Evolutionary conservation across 1,140 invertebrate genomes (phyloP).

Genomic region (Drosophila prosaltans): DNA sequence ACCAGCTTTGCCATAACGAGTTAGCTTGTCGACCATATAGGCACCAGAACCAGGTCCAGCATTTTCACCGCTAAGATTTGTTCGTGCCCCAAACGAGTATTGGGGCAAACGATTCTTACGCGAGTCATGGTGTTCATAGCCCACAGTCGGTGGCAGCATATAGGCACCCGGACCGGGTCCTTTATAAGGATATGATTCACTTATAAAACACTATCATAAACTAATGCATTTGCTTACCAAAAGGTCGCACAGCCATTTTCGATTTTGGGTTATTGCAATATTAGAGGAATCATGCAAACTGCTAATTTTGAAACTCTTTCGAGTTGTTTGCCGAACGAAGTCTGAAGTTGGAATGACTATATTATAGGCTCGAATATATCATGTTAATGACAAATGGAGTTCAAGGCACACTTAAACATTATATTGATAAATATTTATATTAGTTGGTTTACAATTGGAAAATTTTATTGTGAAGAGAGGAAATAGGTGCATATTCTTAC

Average conservation of each 20-base stretch:
- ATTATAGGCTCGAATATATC: background rate
- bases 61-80: constrained; percentile 16
- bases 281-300: constrained; percentile 47
- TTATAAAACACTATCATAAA: background rate
- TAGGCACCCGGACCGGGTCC: constrained; percentile 87
- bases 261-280: constrained; percentile 56
- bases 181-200: constrained; percentile 28
- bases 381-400: background rate
- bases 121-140: constrained; percentile 85
- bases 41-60: constrained; percentile 70
- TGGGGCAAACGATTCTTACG: constrained; percentile 85
- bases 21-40: constrained; percentile 67
- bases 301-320: constrained; percentile 56
- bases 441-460: background rate
- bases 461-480: background rate
- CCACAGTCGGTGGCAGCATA: constrained; percentile 85
- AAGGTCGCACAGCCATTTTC: constrained; percentile 51
- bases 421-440: background rate
- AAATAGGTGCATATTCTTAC: background rate
- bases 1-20: constrained; percentile 59
- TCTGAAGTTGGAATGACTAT: constrained; percentile 32
- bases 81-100: constrained; percentile 85
- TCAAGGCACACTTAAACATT: constrained; percentile 24
- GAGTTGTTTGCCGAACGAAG: constrained; percentile 56
- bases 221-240: constrained; percentile 45